phyloP scores from a whole-genome alignment of 1,140 invertebrate species.

The Zophobas atratus region DNA sequence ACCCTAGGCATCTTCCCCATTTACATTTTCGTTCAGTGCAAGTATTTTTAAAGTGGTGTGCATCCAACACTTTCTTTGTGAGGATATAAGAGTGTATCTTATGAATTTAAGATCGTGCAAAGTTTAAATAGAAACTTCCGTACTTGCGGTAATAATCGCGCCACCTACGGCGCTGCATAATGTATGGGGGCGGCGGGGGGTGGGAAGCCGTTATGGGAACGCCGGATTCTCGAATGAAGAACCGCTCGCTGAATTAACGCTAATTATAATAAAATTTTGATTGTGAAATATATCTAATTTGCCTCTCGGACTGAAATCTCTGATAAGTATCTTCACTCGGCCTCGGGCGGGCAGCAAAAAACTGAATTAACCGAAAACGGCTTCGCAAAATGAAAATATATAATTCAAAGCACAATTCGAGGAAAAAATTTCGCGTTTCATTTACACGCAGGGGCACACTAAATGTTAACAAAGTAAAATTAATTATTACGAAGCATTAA shows the following conservation, averaged over 20 bases:
- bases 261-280: constrained; percentile 20
- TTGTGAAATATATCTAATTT: constrained; percentile 15
- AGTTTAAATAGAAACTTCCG: constrained; percentile 25
- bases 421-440: not conserved
- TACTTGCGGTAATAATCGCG: constrained; percentile 22
- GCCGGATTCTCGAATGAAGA: not conserved
- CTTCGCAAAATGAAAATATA: not conserved
- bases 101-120: constrained; percentile 26
- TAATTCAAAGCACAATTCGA: not conserved
- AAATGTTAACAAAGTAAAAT: too few species aligned
- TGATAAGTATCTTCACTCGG: not conserved
- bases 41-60: not conserved
- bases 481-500: too few species aligned
- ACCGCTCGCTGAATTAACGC: not conserved
- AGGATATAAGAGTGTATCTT: constrained; percentile 3
- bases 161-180: constrained; percentile 2
- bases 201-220: not conserved
- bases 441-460: not conserved
- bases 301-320: not conserved
- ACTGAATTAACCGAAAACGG: not conserved
- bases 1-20: constrained; percentile 1
- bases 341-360: not conserved
- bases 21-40: constrained; percentile 15
- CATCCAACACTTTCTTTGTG: constrained; percentile 7
- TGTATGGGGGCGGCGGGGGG: constrained; percentile 11